Evolutionary conservation across 2,797 vertebrate species (phyloP), one percentile per base, ranked within the genome.

Genomic region (Pantherophis alleghaniensis): DNA sequence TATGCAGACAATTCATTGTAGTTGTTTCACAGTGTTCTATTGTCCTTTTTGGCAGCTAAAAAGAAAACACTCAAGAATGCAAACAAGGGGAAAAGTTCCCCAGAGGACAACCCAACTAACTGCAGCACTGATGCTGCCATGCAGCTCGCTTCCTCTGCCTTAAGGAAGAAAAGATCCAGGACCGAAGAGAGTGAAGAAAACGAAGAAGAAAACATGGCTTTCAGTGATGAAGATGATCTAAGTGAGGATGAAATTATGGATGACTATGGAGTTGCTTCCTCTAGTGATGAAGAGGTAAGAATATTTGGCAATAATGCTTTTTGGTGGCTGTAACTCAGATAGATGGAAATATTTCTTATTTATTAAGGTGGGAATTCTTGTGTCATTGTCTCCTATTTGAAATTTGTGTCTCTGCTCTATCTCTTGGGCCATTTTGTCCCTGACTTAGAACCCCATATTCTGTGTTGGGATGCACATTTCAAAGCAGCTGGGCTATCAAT

Each of bases 71-170:
- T 12, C 0, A 88, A 63, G 91, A 88, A 92, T 13, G 0, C n/a
- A 88, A 94, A 95, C 37, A 42, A 74, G 92, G 37, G n/a, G 89
- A 53, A 87, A 79, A 94, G 91, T 42, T n/a, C 22, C 11, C 89
- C 94, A 93, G 90, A 9, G 63, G 91, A 91, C 61, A 2, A 24
- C 28, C 37, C 0, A 2, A 2, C 94, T 59, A 96, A 95, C 74
- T 94, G 97, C 94, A 97, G 92, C 0, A 96, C 97, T 79, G 95
- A 95, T 12, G 98, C 98, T 20, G 97, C 98, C 14, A 96, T 97
- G 93, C 98, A 96, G 96, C 95, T 98, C 95, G 97, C 95, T 95
- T 98, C 97, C 6, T 97, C 97, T 51, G 97, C 97, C 37, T 66
- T 89, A 22, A 83, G 22, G 95, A 97, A 96, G 95, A 98, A 98